Base-by-base conservation (phyloP, 2,888 invertebrate genomes). In the Myathropa florea region DNA sequence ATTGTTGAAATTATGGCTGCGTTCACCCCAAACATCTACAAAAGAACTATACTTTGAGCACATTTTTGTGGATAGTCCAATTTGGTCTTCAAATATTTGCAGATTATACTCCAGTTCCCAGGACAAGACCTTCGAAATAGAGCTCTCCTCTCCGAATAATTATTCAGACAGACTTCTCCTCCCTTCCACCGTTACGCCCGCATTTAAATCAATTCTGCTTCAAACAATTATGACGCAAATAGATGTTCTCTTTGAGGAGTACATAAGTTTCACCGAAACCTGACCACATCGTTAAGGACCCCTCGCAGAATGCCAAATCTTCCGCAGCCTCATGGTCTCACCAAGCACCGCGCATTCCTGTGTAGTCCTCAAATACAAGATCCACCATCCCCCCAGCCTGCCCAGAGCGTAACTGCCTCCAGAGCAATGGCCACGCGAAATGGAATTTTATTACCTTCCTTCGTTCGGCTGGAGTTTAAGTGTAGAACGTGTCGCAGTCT, bases 381-480 rank as follows among this genome's bases (percentile, higher is more conserved):
- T 33, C 33, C 33, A 75, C 23, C 57, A 57, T 0, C 23, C 24
- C 14, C 24, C 12, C 57, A 21, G 9, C 10, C 21, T 57, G 57
- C 24, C 12, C 57, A 57, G 63, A 73, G 39, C 64, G 70, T 77
- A 81, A 78, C 85, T 78, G 79, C 71, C 79, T 75, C 61, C n/a
- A 57, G 82, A 86, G 78, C 78, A 86, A 82, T 82, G 71, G 75
- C 71, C 73, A 75, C 60, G 86, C 75, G 57, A 79, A 86, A 83
- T 86, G 73, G 75, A 83, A 75, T 86, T 86, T 86, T 86, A 83
- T 86, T 82, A 71, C 83, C 60, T 82, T 70, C 71, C 53, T 70
- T 30, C 65, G 70, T 78, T 76, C 36, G 60, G 60, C 65, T 53
- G 64, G 72, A 85, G 36, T 71, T 57, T 82, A 83, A 83, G 83